These are phyloP conservation scores for Pipa parva DNA, from an alignment of 2,113 vertebrate species.

Conservation along the genomic window DNA sequence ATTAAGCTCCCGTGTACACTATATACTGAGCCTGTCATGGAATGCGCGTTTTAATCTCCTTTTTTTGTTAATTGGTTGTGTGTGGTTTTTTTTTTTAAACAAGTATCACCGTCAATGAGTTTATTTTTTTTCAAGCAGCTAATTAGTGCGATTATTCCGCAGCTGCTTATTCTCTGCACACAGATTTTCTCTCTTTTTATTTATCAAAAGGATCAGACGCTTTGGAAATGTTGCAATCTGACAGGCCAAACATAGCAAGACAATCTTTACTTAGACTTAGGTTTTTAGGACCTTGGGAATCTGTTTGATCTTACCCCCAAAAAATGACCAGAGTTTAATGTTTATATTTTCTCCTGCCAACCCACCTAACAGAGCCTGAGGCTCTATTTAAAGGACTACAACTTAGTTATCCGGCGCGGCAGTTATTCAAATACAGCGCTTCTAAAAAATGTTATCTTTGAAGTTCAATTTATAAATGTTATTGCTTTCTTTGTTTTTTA, in stretches of 20 bases:
- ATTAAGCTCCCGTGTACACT: too few relatives aligned
- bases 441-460: too few relatives aligned
- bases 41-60: too few relatives aligned
- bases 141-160: slow-evolving; percentile 97
- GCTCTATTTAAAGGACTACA: too few relatives aligned
- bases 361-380: too few relatives aligned
- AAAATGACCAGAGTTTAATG: not conserved
- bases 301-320: slow-evolving; percentile 44
- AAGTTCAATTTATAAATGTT: too few relatives aligned
- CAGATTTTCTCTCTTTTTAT: slow-evolving; percentile 73
- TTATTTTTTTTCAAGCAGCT: slow-evolving; percentile 81
- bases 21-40: too few relatives aligned
- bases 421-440: too few relatives aligned
- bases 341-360: not conserved
- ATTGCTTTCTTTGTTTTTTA: too few relatives aligned
- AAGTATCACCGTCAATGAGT: slow-evolving; percentile 63
- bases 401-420: too few relatives aligned
- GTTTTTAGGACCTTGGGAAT: slow-evolving; percentile 46
- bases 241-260: slow-evolving; percentile 79
- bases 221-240: slow-evolving; percentile 73
- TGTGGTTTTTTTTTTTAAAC: slow-evolving; percentile 50
- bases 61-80: too few relatives aligned
- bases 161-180: slow-evolving; percentile 80
- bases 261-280: slow-evolving; percentile 56
- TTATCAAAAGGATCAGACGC: slow-evolving; percentile 89